Evolutionary conservation across 2,113 vertebrate genomes (phyloP).

Genomic region (Choloepus hoffmanni): DNA sequence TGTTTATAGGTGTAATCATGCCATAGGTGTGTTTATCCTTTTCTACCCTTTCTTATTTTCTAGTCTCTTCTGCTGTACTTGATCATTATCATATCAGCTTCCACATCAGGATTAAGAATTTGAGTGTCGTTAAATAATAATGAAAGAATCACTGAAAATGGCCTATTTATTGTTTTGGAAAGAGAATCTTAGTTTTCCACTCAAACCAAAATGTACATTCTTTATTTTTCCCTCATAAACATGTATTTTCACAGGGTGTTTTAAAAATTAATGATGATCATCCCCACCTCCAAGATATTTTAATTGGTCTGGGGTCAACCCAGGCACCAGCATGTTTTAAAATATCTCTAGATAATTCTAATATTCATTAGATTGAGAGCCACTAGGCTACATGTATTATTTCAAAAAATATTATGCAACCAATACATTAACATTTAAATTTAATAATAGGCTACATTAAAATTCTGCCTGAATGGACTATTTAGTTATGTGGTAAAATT

Average conservation of each 20-base stretch:
- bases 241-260: neutral
- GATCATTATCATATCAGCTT: neutral
- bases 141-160: neutral
- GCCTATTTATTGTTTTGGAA: neutral
- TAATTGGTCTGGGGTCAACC: neutral
- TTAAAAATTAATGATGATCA: neutral
- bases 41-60: neutral
- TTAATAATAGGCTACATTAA: neutral
- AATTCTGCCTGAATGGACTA: neutral
- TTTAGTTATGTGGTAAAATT: neutral
- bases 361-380: neutral
- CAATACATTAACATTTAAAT: constrained; percentile 5
- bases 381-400: neutral
- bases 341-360: neutral
- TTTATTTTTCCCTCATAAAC: neutral
- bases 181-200: neutral
- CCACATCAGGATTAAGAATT: neutral
- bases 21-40: neutral
- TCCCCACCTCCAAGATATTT: neutral
- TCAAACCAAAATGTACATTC: neutral
- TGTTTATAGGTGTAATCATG: neutral
- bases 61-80: neutral
- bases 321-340: neutral
- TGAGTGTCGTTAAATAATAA: neutral
- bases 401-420: neutral